Evolutionary conservation across 1,140 invertebrate genomes (phyloP).

Genomic region (Mizuhopecten yessoensis): DNA sequence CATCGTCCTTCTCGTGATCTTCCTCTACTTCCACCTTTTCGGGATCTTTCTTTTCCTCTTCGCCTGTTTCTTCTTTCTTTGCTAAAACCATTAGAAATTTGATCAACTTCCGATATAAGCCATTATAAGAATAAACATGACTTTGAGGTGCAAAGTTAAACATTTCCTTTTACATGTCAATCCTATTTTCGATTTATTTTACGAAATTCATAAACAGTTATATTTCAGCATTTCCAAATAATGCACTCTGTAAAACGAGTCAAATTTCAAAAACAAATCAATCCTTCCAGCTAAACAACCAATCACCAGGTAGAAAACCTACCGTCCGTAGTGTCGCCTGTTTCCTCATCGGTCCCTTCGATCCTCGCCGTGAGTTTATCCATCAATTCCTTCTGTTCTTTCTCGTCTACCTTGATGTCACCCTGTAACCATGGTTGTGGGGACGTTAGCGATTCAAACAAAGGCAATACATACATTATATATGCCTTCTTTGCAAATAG

Average conservation of each 20-base stretch:
- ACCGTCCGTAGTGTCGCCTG: slow-evolving; percentile 54
- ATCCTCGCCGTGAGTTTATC: slow-evolving; percentile 61
- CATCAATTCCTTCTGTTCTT: slow-evolving; percentile 62
- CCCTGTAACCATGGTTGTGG: background rate
- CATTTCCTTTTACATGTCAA: too few species aligned
- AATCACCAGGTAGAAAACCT: background rate
- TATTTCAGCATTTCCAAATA: too few species aligned
- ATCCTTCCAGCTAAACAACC: too few species aligned
- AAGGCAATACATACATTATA: too few species aligned
- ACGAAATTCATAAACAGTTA: too few species aligned
- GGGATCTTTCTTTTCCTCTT: slow-evolving; percentile 64
- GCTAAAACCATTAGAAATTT: background rate
- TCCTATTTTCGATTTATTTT: too few species aligned
- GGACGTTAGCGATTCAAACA: background rate
- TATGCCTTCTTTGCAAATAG: too few species aligned
- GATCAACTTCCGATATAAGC: too few species aligned
- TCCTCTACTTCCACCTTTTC: slow-evolving; percentile 65
- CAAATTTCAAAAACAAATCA: too few species aligned
- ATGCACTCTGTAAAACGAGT: too few species aligned
- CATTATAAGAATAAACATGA: too few species aligned
- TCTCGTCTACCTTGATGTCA: slow-evolving; percentile 47
- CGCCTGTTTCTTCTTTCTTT: slow-evolving; percentile 51
- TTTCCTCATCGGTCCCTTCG: slow-evolving; percentile 61
- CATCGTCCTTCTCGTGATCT: slow-evolving; percentile 49
- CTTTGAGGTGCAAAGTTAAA: too few species aligned